A percentile compares a stretch with the other conserved stretches of the same genome.
Evolutionary conservation across 2,797 vertebrate species (phyloP).

Genomic region (Sebastiscus tertius): DNA sequence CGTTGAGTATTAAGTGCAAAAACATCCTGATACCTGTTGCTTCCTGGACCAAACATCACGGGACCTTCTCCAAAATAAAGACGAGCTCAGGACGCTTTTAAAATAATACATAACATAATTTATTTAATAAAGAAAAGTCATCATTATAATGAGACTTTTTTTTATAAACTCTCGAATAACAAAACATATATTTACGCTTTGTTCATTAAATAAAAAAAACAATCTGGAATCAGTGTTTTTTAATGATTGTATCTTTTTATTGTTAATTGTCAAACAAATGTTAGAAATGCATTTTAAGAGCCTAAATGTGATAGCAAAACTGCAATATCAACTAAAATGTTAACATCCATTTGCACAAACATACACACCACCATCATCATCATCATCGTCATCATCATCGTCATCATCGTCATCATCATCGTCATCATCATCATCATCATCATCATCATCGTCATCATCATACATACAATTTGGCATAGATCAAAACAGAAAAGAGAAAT

Average conservation of each 20-base stretch:
- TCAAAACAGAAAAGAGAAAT: constrained; percentile 76
- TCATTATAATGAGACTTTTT: background rate
- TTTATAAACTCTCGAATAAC: background rate
- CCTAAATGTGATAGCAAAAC: constrained; percentile 46
- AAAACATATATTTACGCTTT: background rate
- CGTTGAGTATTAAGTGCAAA: background rate
- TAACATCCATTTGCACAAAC: background rate
- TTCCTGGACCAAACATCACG: background rate
- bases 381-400: too few relatives aligned
- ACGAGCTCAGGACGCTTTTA: too few relatives aligned
- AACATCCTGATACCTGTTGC: background rate
- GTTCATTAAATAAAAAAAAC: background rate
- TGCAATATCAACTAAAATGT: constrained; percentile 34
- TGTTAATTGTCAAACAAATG: constrained; percentile 71
- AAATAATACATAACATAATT: background rate
- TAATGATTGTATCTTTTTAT: constrained; percentile 70
- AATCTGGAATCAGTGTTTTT: background rate
- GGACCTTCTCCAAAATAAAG: background rate
- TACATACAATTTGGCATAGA: constrained; percentile 53
- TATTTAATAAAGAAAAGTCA: background rate
- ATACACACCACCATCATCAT: constrained; percentile 24
- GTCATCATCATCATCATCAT: background rate
- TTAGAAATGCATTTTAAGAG: constrained; percentile 55
- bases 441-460: background rate
- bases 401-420: too few relatives aligned